Evolutionary conservation across 2,888 invertebrate genomes (phyloP), one percentile per base, ranked within the genome.

Genomic region (Leucoma salicis): DNA sequence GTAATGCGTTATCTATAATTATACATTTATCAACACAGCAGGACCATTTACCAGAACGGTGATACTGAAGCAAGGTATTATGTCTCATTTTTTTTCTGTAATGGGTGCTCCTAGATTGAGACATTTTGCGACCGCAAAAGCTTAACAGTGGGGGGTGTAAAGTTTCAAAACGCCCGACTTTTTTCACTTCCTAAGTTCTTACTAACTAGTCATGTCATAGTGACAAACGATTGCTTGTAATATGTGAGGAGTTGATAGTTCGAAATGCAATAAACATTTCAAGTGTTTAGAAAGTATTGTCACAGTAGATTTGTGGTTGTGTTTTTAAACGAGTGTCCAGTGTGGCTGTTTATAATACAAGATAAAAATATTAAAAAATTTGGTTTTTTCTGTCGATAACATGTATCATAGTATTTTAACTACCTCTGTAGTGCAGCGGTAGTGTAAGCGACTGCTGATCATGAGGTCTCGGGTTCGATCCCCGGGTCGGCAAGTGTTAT

Each of bases 51-150:
- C 65, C 57, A 53, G 73, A 70, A 74, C 75, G 74, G 73, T 71
- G 53, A 63, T 55, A 44, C 55, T 58, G 63, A 74, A 71, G 65
- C 48, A 46, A 59, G 49, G 53, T 47, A 57, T 67, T 70, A 71
- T 74, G 66, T 62, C 49, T 57, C 44, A 78, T 82, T 81, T 78
- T 82, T 81, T 77, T 67, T 57, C 24, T 46, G 15, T 53, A 61
- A 63, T 58, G 57, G 47, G 42, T 48, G 52, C 63, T 67, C 57
- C 63, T 62, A 74, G 78, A 84, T 85, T 82, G 84, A 86, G 83
- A 82, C 81, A 74, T 83, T 81, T 78, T 79, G 76, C 65, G 70
- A 85, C 88, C 87, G 86, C 87, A 88, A 86, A 81, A 74, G 68
- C 63, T 60, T 60, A 68, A 47, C 84, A 75, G 77, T 79, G 70